phyloP scores from a whole-genome alignment of 64 coral and sea anemone species.

The Acropora tenuis region DNA sequence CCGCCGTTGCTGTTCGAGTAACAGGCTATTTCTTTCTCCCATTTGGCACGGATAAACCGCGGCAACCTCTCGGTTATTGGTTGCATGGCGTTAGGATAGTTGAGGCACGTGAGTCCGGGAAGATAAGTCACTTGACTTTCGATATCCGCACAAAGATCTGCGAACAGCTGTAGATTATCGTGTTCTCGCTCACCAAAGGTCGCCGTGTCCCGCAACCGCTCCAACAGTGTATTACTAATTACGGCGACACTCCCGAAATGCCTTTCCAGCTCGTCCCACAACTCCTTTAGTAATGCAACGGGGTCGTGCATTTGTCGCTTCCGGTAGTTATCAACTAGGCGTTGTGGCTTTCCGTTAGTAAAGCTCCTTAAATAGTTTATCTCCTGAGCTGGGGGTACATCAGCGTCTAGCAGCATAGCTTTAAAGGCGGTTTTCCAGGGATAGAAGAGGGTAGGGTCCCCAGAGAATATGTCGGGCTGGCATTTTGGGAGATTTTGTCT shows the following conservation, averaged over 20 bases:
- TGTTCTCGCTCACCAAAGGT: slow-evolving; percentile 33
- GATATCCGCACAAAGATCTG: slow-evolving; percentile 8
- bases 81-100: background rate
- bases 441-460: slow-evolving; percentile 66
- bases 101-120: no score
- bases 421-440: slow-evolving; percentile 57
- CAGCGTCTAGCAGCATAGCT: slow-evolving; percentile 27
- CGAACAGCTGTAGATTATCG: slow-evolving; percentile 32
- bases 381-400: slow-evolving; percentile 20
- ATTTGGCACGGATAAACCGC: no score
- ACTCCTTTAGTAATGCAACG: slow-evolving; percentile 7
- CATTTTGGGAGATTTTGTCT: slow-evolving; percentile 70
- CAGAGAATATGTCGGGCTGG: slow-evolving; percentile 61
- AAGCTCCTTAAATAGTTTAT: slow-evolving; percentile 67
- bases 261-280: slow-evolving; percentile 56
- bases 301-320: slow-evolving; percentile 37
- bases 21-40: background rate
- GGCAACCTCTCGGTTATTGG: background rate
- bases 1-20: background rate
- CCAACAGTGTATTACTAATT: slow-evolving; percentile 19
- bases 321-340: slow-evolving; percentile 58
- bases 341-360: slow-evolving; percentile 48
- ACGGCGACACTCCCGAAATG: slow-evolving; percentile 48
- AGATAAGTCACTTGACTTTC: background rate
- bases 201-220: slow-evolving; percentile 1